Evolutionary conservation across 2,113 vertebrate species (phyloP).

Genomic region (Nicator chloris): DNA sequence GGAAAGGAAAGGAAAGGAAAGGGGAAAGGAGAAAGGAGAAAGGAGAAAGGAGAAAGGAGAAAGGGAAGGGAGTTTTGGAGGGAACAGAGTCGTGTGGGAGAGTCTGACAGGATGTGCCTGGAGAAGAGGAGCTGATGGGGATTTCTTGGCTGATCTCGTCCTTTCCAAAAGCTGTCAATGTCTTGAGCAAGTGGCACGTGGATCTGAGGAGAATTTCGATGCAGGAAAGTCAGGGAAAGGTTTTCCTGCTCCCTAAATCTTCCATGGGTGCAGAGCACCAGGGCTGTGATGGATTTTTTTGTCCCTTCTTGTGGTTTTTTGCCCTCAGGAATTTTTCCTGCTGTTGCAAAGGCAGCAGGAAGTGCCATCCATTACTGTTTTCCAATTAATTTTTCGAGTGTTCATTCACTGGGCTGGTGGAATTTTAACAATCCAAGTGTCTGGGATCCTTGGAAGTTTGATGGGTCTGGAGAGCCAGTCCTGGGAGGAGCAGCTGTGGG

Average conservation of each 20-base stretch:
- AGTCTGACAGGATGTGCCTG: not conserved
- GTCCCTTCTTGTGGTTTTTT: not conserved
- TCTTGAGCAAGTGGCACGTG: not conserved
- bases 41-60: not conserved
- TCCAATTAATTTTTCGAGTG: not conserved
- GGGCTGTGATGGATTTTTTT: not conserved
- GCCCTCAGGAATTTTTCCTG: not conserved
- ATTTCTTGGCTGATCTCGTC: not conserved
- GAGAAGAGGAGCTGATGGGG: not conserved
- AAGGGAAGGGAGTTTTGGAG: not conserved
- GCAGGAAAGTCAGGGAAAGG: not conserved
- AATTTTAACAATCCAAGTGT: accelerated
- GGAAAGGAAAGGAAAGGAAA: too few relatives aligned
- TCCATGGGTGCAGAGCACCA: not conserved
- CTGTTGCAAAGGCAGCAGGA: not conserved
- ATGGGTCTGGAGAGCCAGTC: not conserved
- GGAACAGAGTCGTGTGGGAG: not conserved
- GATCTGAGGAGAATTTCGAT: not conserved
- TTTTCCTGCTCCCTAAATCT: not conserved
- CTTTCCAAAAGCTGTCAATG: not conserved
- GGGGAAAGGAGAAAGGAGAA: not conserved
- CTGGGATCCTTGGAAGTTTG: not conserved
- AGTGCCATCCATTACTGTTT: not conserved
- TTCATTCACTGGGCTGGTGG: not conserved
- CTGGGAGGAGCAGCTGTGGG: not conserved